A percentile compares a stretch with the other conserved stretches of the same genome.
These are phyloP conservation scores for Drosophila ironensis DNA, from an alignment of 1,140 invertebrate genomes.

Conservation along the genomic window DNA sequence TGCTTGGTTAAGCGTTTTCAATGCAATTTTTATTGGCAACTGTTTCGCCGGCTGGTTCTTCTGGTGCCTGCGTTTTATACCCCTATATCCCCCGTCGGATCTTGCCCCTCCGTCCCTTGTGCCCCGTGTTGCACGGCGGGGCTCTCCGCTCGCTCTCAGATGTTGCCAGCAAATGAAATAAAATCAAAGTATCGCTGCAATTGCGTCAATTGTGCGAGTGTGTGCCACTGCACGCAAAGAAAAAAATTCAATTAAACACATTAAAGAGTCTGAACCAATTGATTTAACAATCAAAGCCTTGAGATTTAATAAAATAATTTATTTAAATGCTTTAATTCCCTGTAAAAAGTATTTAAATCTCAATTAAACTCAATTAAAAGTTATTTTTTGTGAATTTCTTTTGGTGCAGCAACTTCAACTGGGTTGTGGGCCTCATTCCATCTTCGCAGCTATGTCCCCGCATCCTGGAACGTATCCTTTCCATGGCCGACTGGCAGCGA, in stretches of 20 bases:
- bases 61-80: slow-evolving; percentile 50
- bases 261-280: too few relatives aligned
- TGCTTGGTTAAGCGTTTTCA: slow-evolving; percentile 79
- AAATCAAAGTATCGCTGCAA: slow-evolving; percentile 78
- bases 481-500: slow-evolving; percentile 49
- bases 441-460: slow-evolving; percentile 20
- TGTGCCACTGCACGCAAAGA: slow-evolving; percentile 10
- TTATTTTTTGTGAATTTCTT: not conserved
- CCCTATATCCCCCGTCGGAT: slow-evolving; percentile 16
- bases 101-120: not conserved
- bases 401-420: slow-evolving; percentile 8
- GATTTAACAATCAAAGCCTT: not conserved
- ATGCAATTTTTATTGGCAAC: slow-evolving; percentile 80
- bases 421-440: slow-evolving; percentile 17
- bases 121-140: slow-evolving; percentile 3
- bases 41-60: slow-evolving; percentile 55
- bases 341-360: too few relatives aligned
- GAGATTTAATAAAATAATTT: not conserved
- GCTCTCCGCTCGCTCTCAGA: slow-evolving; percentile 38
- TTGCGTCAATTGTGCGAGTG: slow-evolving; percentile 71
- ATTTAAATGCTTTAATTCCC: not conserved
- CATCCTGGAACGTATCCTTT: slow-evolving; percentile 7
- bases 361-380: too few relatives aligned
- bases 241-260: too few relatives aligned
- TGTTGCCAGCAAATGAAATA: slow-evolving; percentile 69